Base-by-base conservation (phyloP, 2,797 vertebrate genomes). In the Neostethus bicornis region DNA sequence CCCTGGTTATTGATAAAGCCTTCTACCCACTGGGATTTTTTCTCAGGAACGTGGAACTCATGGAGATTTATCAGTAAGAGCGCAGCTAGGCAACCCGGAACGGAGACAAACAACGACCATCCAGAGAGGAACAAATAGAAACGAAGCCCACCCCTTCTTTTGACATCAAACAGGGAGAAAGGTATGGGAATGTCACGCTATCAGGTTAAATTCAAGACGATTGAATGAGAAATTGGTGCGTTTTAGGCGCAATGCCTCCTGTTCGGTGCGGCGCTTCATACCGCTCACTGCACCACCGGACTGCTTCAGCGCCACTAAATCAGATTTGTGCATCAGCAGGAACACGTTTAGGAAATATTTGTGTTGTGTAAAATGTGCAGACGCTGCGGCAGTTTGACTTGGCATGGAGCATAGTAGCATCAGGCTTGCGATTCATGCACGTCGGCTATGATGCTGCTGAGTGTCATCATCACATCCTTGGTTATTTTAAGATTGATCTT, bases 401-500 rank as follows among this genome's bases (percentile, higher is more conserved):
- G 87, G 87, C 85, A 79, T 78, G 83, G 79, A 84, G 43, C 70
- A 60, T 66, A 81, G 76, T 82, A 70, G 55, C 61, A 64, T 72
- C 51, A 67, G 77, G 79, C 81, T 87, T 66, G 70, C 68, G 51
- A 84, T 77, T 81, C 84, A 89, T 80, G 85, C 87, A 85, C 86
- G 85, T 89, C 82, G 84, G 75, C 81, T 76, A 26, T 88, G 85
- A 90, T 89, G 88, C 84, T 83, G 74, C 81, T 72, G 84, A 85
- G 83, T 87, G 87, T 89, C 87, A 91, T 87, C 86, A 81, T 85
- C 87, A 79, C 82, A 87, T 87, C 85, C 83, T 81, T 73, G 76
- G 84, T 90, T 91, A 89, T 90, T 91, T 90, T 88, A 89, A 90
- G 86, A 87, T 87, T 86, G 85, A 86, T 87, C 80, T 83, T 78